Conservation (phyloP, 2,888 invertebrate genomes). For the Pandemis cinnamomeana region DNA sequence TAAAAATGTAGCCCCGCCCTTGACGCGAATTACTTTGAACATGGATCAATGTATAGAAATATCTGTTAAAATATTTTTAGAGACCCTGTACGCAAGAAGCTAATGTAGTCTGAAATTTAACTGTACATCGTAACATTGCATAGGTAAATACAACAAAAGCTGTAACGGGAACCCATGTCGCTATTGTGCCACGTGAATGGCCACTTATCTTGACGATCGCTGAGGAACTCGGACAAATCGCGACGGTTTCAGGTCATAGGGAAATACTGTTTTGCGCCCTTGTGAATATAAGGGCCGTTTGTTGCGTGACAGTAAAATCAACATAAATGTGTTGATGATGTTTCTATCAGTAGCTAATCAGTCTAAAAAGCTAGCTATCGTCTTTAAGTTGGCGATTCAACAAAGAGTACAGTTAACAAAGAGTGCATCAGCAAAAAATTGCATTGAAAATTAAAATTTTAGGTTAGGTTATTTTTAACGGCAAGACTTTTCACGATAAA, state of each 20-base stretch:
- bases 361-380: not conserved
- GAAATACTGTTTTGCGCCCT: not conserved
- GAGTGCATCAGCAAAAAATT: no score
- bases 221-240: slow-evolving; percentile 11
- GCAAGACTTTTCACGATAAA: not conserved
- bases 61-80: no score
- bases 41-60: no score
- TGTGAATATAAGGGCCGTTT: not conserved
- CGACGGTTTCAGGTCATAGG: slow-evolving; percentile 2
- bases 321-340: no score
- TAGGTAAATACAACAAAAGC: not conserved
- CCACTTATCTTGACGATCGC: slow-evolving; percentile 24
- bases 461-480: no score
- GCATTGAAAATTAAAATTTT: no score
- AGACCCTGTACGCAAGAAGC: no score
- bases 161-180: slow-evolving; percentile 9
- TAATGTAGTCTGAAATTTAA: not conserved
- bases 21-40: no score
- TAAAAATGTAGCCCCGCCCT: no score
- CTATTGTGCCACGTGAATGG: slow-evolving; percentile 9
- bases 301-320: not conserved
- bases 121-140: not conserved
- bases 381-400: no score
- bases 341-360: no score
- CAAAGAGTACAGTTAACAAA: no score